These are phyloP conservation scores for Leucozona laternaria DNA, from an alignment of 2,888 invertebrate genomes.

Conservation along the genomic window DNA sequence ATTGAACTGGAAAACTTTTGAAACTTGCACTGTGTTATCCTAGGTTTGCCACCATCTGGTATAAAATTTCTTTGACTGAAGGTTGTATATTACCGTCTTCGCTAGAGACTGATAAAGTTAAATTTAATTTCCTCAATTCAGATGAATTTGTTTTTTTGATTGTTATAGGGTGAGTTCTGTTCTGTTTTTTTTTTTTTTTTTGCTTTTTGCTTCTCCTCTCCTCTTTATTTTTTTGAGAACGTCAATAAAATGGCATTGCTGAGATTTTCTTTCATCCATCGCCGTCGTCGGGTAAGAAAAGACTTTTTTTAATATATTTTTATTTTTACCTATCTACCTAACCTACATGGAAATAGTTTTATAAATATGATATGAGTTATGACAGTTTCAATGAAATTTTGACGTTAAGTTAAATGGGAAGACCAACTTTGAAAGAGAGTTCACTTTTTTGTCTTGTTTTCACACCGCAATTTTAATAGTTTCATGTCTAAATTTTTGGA, in stretches of 20 bases:
- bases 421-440: slow-evolving; percentile 12
- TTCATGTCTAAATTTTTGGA: background rate
- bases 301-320: background rate
- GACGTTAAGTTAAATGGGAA: slow-evolving; percentile 43
- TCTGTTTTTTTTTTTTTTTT: slow-evolving; percentile 11
- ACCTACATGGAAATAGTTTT: slow-evolving; percentile 50
- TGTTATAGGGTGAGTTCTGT: slow-evolving; percentile 16
- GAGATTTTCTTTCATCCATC: background rate
- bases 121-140: slow-evolving; percentile 71
- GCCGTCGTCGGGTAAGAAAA: background rate
- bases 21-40: slow-evolving; percentile 57
- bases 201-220: background rate
- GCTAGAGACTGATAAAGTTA: slow-evolving; percentile 69
- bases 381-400: slow-evolving; percentile 64
- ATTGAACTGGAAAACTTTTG: slow-evolving; percentile 69
- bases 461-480: background rate
- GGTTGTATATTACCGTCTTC: slow-evolving; percentile 45
- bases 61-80: slow-evolving; percentile 58
- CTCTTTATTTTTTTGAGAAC: background rate
- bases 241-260: slow-evolving; percentile 30
- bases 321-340: background rate
- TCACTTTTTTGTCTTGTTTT: background rate
- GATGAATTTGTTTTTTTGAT: slow-evolving; percentile 54
- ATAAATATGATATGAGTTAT: slow-evolving; percentile 41
- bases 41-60: slow-evolving; percentile 71